These are phyloP conservation scores for Pollachius pollachius DNA, from an alignment of 2,113 vertebrate species.

Conservation along the genomic window DNA sequence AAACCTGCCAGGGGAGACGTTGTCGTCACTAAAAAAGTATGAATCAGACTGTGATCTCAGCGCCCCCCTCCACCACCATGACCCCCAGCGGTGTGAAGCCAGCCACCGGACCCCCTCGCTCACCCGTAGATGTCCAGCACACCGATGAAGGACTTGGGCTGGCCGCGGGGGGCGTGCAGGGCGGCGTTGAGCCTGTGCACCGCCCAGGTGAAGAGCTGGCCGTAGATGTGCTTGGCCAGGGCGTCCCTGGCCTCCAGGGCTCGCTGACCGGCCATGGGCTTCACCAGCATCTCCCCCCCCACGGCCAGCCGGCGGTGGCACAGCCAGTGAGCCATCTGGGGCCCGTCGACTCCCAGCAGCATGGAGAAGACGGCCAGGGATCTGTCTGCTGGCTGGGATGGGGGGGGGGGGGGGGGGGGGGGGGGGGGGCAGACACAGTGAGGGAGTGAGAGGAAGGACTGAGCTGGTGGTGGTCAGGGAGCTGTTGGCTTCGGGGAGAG, in stretches of 20 bases:
- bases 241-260: conserved; percentile 63
- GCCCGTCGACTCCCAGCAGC: conserved; percentile 69
- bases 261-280: conserved; percentile 73
- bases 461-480: no score
- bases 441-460: no score
- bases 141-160: conserved; percentile 65
- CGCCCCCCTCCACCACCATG: no score
- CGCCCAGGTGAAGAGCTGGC: conserved; percentile 74
- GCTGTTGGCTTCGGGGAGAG: no score
- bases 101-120: conserved; percentile 7
- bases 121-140: conserved; percentile 81
- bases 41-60: no score
- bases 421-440: no score
- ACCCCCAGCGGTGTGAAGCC: no score
- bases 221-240: conserved; percentile 75
- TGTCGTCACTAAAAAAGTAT: no score
- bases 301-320: conserved; percentile 76
- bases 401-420: not conserved
- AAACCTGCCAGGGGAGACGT: conserved; percentile 63
- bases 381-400: conserved; percentile 56
- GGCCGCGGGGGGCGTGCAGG: conserved; percentile 50
- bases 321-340: conserved; percentile 76
- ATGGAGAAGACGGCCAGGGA: conserved; percentile 69
- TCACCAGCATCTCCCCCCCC: conserved; percentile 71
- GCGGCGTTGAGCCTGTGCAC: conserved; percentile 74